These are phyloP conservation scores for Riptortus pedestris DNA, from an alignment of 1,140 invertebrate species.

Conservation along the genomic window DNA sequence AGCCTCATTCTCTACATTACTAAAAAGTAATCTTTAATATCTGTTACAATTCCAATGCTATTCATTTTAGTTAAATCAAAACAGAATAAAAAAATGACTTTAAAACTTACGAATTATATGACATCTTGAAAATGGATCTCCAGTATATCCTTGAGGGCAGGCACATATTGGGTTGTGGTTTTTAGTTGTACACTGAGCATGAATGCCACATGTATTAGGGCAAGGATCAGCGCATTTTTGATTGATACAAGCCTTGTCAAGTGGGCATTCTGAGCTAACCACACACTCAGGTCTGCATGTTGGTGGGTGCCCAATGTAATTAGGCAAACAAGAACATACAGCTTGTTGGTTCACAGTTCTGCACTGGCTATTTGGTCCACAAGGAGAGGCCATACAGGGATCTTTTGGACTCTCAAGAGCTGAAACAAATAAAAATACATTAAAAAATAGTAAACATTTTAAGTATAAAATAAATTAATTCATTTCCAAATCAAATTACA, in stretches of 20 bases:
- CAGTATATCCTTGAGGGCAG: slow-evolving; percentile 43
- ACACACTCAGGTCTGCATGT: slow-evolving; percentile 45
- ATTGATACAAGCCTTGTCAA: slow-evolving; percentile 44
- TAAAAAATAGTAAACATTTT: not conserved
- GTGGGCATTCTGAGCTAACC: slow-evolving; percentile 46
- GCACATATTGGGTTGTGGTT: slow-evolving; percentile 50
- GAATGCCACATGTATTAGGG: slow-evolving; percentile 48
- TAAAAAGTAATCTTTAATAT: too few species aligned
- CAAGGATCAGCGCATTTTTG: slow-evolving; percentile 51
- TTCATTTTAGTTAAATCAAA: not conserved
- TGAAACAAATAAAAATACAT: not conserved
- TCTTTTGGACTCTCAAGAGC: slow-evolving; percentile 33
- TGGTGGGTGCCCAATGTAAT: slow-evolving; percentile 45
- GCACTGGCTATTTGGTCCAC: slow-evolving; percentile 59
- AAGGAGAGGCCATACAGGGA: slow-evolving; percentile 57
- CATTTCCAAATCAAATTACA: too few species aligned
- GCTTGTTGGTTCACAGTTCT: slow-evolving; percentile 41
- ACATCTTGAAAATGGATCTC: slow-evolving; percentile 48
- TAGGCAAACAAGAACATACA: slow-evolving; percentile 47
- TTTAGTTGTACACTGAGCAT: slow-evolving; percentile 46
- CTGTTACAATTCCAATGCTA: slow-evolving; percentile 1
- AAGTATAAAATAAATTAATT: not conserved
- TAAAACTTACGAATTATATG: slow-evolving; percentile 37
- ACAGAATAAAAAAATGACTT: slow-evolving; percentile 28
- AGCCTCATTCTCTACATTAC: too few species aligned